Percentiles rank a stretch among this genome's conserved stretches.
Evolutionary conservation across 2,888 invertebrate genomes (phyloP).

Genomic region (Parnassius orleans): DNA sequence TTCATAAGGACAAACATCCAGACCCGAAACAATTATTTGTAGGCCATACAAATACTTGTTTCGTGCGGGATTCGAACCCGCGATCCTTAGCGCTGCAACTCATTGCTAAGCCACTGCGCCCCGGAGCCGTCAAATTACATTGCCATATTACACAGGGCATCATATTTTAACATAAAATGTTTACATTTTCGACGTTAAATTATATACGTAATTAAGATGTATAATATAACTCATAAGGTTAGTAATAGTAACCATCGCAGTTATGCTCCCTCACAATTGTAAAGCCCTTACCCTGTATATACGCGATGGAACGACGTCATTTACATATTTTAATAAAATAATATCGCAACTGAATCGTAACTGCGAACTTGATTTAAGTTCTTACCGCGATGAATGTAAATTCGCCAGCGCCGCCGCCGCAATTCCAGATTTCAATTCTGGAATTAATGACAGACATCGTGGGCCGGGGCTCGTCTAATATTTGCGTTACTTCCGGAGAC

Average conservation of each 20-base stretch:
- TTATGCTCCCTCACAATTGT: conserved; percentile 70
- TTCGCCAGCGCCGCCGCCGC: conserved; percentile 73
- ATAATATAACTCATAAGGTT: conserved; percentile 55
- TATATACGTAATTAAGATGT: conserved; percentile 34
- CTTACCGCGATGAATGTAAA: conserved; percentile 81
- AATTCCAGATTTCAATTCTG: conserved; percentile 81
- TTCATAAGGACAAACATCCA: too few species aligned
- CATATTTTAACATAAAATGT: background rate
- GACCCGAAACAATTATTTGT: too few species aligned
- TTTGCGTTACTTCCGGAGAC: conserved; percentile 77
- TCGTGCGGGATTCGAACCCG: too few species aligned
- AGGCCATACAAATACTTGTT: too few species aligned
- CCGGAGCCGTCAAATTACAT: too few species aligned
- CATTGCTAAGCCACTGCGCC: too few species aligned
- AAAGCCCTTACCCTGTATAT: conserved; percentile 70
- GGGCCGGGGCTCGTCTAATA: conserved; percentile 75
- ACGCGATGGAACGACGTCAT: conserved; percentile 69
- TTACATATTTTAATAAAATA: conserved; percentile 82
- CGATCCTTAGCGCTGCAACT: too few species aligned
- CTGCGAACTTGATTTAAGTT: conserved; percentile 81
- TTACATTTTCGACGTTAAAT: conserved; percentile 11
- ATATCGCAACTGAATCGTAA: conserved; percentile 81
- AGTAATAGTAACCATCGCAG: conserved; percentile 70
- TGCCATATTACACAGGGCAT: too few species aligned
- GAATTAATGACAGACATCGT: conserved; percentile 77